phyloP scores from a whole-genome alignment of 1,140 invertebrate species.

The Goniozus legneri region DNA sequence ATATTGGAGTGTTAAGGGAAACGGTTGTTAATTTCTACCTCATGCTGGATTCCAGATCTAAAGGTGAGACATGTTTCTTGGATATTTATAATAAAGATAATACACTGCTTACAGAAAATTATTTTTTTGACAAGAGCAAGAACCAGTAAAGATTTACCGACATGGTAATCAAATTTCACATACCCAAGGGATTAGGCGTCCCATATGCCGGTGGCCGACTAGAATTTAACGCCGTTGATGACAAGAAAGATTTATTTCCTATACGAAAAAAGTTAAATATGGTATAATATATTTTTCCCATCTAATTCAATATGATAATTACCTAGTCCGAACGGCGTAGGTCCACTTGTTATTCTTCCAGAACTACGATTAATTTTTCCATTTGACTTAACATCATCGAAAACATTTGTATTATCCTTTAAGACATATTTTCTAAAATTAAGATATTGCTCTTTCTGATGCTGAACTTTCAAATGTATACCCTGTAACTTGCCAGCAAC shows the following conservation, averaged over 20 bases:
- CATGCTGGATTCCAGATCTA: constrained; percentile 48
- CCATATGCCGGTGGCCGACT: constrained; percentile 39
- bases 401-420: constrained; percentile 76
- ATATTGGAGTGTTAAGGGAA: constrained; percentile 22
- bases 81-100: constrained; percentile 26
- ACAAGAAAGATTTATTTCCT: constrained; percentile 48
- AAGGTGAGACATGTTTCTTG: constrained; percentile 40
- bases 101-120: constrained; percentile 15
- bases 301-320: too few species aligned
- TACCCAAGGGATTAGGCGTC: constrained; percentile 47
- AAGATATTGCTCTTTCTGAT: constrained; percentile 79
- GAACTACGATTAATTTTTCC: constrained; percentile 34
- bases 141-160: constrained; percentile 8
- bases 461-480: constrained; percentile 70
- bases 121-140: constrained; percentile 12
- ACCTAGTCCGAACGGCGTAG: constrained; percentile 59
- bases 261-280: too few species aligned
- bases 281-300: too few species aligned
- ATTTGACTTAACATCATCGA: constrained; percentile 57
- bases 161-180: too few species aligned
- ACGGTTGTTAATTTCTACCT: constrained; percentile 42
- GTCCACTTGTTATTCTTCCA: constrained; percentile 54
- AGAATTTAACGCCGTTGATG: constrained; percentile 38
- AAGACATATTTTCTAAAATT: constrained; percentile 74
- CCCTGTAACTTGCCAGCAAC: constrained; percentile 79